These are phyloP conservation scores for Monochamus saltuarius DNA, from an alignment of 1,140 invertebrate species.

Conservation along the genomic window DNA sequence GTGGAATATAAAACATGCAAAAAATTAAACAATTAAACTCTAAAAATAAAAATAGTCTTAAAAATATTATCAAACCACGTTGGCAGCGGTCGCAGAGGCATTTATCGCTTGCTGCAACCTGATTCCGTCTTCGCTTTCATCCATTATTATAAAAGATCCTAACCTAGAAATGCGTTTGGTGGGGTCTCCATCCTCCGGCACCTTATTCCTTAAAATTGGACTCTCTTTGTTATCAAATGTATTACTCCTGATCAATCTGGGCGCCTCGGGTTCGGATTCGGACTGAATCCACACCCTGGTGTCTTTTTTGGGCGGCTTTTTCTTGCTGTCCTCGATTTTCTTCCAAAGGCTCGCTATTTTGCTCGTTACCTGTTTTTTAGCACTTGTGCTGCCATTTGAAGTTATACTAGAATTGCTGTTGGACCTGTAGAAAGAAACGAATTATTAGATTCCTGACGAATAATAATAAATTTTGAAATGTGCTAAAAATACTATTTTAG, in stretches of 20 bases:
- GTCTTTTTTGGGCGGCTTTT: slow-evolving; percentile 61
- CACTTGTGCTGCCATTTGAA: slow-evolving; percentile 29
- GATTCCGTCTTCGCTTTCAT: slow-evolving; percentile 28
- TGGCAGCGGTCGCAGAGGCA: not conserved
- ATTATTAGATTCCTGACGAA: not conserved
- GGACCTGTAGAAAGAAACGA: slow-evolving; percentile 10
- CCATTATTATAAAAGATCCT: slow-evolving; percentile 53
- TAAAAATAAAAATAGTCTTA: slow-evolving; percentile 1
- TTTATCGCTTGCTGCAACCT: slow-evolving; percentile 2
- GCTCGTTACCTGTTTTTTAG: slow-evolving; percentile 69
- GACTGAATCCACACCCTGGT: slow-evolving; percentile 64
- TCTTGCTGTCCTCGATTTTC: slow-evolving; percentile 74
- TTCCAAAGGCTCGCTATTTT: slow-evolving; percentile 90
- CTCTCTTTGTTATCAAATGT: slow-evolving; percentile 40
- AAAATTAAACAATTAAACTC: not conserved
- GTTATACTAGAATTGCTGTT: slow-evolving; percentile 33
- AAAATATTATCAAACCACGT: not conserved
- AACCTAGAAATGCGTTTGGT: slow-evolving; percentile 56
- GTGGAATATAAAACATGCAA: slow-evolving; percentile 4
- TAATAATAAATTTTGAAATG: too few relatives aligned
- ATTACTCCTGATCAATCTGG: slow-evolving; percentile 33
- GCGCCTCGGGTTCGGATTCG: slow-evolving; percentile 26
- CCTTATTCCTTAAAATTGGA: slow-evolving; percentile 41
- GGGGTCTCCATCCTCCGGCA: slow-evolving; percentile 28
- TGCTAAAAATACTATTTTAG: too few relatives aligned